These are phyloP conservation scores for Phodopus roborovskii DNA, from an alignment of 2,113 vertebrate species.

Conservation along the genomic window DNA sequence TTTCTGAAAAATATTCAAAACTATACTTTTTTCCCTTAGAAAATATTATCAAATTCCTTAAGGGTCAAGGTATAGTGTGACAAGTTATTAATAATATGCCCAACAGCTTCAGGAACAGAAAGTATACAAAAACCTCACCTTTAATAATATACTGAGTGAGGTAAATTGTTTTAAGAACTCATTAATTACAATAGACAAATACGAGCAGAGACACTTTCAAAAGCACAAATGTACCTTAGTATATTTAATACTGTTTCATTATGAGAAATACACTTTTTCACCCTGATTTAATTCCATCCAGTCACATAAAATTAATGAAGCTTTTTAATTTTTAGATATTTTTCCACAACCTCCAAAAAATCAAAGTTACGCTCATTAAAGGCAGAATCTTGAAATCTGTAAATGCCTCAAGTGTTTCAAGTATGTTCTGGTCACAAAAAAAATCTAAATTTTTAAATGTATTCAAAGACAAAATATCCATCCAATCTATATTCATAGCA, in stretches of 20 bases:
- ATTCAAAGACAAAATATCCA: background rate
- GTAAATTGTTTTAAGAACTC: background rate
- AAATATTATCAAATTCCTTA: constrained; percentile 36
- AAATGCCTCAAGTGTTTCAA: background rate
- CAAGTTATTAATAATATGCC: background rate
- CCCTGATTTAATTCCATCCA: constrained; percentile 37
- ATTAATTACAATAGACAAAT: constrained; percentile 9
- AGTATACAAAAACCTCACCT: constrained; percentile 6
- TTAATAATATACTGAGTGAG: background rate
- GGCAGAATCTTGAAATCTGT: constrained; percentile 20
- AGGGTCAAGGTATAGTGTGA: background rate
- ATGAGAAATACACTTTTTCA: constrained; percentile 14
- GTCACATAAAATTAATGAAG: background rate
- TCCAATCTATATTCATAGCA: background rate
- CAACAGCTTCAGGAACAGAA: constrained; percentile 20
- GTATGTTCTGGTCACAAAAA: background rate
- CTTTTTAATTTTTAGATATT: constrained; percentile 44
- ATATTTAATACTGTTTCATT: constrained; percentile 45
- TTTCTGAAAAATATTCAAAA: constrained; percentile 6
- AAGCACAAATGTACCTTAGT: constrained; percentile 3
- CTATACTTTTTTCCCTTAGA: background rate
- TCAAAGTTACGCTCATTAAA: constrained; percentile 23
- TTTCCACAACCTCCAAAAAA: constrained; percentile 50
- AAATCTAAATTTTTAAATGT: background rate
- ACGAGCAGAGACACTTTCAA: constrained; percentile 1